A percentile compares a stretch with the other conserved stretches of the same genome.
These are phyloP conservation scores for Orthonevra nobilis DNA, from an alignment of 2,888 invertebrate species.

Conservation along the genomic window DNA sequence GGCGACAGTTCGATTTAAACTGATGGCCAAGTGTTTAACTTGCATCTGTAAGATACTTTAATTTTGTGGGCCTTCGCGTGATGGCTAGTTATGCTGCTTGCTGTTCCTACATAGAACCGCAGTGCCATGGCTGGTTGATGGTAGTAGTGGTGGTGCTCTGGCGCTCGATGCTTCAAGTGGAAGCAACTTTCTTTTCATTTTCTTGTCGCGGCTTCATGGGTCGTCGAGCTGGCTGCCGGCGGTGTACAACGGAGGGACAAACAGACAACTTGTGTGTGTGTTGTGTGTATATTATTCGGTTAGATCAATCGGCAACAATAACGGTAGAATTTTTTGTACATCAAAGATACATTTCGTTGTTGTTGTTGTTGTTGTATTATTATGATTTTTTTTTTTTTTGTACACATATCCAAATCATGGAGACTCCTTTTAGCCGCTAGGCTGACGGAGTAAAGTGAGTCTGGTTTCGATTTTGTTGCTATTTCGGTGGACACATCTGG, in stretches of 20 bases:
- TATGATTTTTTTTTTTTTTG: not conserved
- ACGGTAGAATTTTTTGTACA: constrained; percentile 59
- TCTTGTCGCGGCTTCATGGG: constrained; percentile 30
- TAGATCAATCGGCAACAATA: constrained; percentile 59
- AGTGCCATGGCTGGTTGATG: constrained; percentile 5
- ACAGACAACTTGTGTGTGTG: constrained; percentile 9
- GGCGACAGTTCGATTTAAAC: constrained; percentile 63
- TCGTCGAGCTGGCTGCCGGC: constrained; percentile 2
- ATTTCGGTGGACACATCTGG: not conserved
- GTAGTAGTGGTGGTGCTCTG: constrained; percentile 27
- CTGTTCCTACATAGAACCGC: constrained; percentile 52
- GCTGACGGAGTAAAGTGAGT: constrained; percentile 31
- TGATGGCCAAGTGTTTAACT: constrained; percentile 62
- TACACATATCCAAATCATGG: not conserved
- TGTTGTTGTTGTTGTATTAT: too few relatives aligned
- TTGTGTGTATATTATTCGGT: constrained; percentile 53
- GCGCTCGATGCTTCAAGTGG: constrained; percentile 51
- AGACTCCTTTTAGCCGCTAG: not conserved
- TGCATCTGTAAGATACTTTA: constrained; percentile 65
- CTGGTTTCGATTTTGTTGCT: constrained; percentile 57
- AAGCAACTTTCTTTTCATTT: constrained; percentile 68
- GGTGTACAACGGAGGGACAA: constrained; percentile 36
- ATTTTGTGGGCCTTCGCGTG: constrained; percentile 45
- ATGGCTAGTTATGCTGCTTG: constrained; percentile 35
- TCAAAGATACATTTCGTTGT: constrained; percentile 40